Conservation (phyloP, 2,888 invertebrate species). For the Aleiodes alternator region DNA sequence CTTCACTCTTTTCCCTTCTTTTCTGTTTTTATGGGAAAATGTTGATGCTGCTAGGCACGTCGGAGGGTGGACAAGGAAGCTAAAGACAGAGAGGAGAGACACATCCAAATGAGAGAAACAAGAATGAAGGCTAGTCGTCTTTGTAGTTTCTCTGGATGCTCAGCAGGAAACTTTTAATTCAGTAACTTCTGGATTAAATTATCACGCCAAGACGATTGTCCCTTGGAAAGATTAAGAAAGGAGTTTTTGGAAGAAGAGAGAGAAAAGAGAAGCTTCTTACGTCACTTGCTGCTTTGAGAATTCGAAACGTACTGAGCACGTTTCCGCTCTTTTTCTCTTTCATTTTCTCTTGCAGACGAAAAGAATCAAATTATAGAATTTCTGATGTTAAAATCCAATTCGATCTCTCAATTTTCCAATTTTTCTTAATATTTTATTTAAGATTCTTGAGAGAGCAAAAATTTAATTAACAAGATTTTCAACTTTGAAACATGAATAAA, state of each 20-base stretch:
- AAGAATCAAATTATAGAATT: conserved; percentile 16
- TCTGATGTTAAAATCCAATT: conserved; percentile 7
- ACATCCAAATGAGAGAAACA: conserved; percentile 3
- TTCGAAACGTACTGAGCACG: conserved; percentile 27
- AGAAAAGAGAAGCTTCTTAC: conserved; percentile 38
- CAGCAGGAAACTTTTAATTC: conserved; percentile 74
- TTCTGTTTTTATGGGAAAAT: conserved; percentile 30
- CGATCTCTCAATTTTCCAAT: background rate
- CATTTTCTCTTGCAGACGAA: conserved; percentile 31
- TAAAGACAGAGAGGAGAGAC: conserved; percentile 25
- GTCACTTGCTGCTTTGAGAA: conserved; percentile 27
- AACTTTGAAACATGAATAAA: no score
- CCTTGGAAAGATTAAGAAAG: conserved; percentile 71
- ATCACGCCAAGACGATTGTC: conserved; percentile 73
- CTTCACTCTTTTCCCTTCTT: background rate
- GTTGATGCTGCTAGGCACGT: conserved; percentile 45
- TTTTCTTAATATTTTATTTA: background rate
- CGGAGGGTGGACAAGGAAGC: conserved; percentile 41
- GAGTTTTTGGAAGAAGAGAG: conserved; percentile 37
- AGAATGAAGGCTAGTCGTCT: conserved; percentile 55
- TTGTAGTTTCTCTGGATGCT: conserved; percentile 47
- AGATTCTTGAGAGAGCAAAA: conserved; percentile 9
- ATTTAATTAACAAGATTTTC: no score
- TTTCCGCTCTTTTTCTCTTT: conserved; percentile 34
- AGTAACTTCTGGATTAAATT: conserved; percentile 74